Evolutionary conservation across 2,797 vertebrate genomes (phyloP), one percentile per base, ranked within the genome.

Genomic region (Craterocephalus amniculus): DNA sequence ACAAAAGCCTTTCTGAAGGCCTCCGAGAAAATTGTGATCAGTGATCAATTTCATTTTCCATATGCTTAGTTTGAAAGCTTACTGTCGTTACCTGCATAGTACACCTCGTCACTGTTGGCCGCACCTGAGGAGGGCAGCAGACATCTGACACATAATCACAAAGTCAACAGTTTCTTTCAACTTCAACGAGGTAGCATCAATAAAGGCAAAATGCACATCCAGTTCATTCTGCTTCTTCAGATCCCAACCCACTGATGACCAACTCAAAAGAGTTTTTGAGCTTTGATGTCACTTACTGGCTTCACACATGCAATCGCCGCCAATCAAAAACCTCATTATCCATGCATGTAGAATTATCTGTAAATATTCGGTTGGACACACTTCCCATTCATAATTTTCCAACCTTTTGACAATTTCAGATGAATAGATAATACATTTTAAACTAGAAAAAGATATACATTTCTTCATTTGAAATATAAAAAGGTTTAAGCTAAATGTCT

Each of bases 101-200:
- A 45, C 34, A 57, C 66, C 34, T 58, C 63, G 59, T 59, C 12
- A 38, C 49, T 59, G 22, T 56, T 43, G 16, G 38, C n/a, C 60
- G 52, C 54, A 67, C 52, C 36, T 8, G 5, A 26, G 29, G 38
- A 67, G 36, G 60, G 24, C 66, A 58, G 48, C 38, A 56, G 26
- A 67, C 45, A 55, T 49, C 59, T 43, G 35, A 66, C 43, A 51
- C 58, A 57, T 70, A 61, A 73, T 60, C 54, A 60, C 22, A 64
- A 69, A 62, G 57, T 66, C 57, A 66, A 74, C 63, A 60, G 63
- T 22, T 70, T 40, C 29, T 63, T 31, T 49, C 27, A 57, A 34
- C 18, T 36, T 22, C 49, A 49, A 32, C 29, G 43, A 13, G 43
- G 8, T 26, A 4, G 18, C 48, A 66, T 67, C 64, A 59, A 38